These are phyloP conservation scores for Sarcophaga peregrina DNA, from an alignment of 1,140 invertebrate genomes.

Conservation along the genomic window DNA sequence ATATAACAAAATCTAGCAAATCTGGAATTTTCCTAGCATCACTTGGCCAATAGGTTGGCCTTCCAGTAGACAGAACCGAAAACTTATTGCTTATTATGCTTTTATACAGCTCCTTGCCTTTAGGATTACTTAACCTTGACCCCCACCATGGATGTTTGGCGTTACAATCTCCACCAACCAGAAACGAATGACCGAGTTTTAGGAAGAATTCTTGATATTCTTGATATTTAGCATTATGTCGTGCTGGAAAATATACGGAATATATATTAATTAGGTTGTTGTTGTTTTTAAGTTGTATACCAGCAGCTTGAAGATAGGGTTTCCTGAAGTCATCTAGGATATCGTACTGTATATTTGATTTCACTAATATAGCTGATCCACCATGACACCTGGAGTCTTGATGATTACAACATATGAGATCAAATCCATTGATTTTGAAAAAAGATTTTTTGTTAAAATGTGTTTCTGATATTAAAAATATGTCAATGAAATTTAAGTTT, in stretches of 20 bases:
- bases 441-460: constrained; percentile 22
- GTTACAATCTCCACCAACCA: constrained; percentile 65
- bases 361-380: constrained; percentile 46
- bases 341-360: not conserved
- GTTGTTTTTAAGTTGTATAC: constrained; percentile 42
- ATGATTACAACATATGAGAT: not conserved
- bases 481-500: constrained; percentile 15
- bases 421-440: constrained; percentile 42
- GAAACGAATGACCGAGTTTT: constrained; percentile 57
- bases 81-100: constrained; percentile 51
- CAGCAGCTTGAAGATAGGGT: constrained; percentile 41
- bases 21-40: constrained; percentile 52
- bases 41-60: constrained; percentile 66
- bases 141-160: constrained; percentile 56
- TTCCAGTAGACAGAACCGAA: constrained; percentile 51
- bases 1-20: constrained; percentile 39
- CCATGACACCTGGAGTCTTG: constrained; percentile 44
- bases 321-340: no score
- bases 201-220: constrained; percentile 48
- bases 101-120: constrained; percentile 45
- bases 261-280: constrained; percentile 17
- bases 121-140: constrained; percentile 21
- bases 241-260: not conserved
- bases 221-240: constrained; percentile 41
- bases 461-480: no score